Evolutionary conservation across 2,113 vertebrate genomes (phyloP).

Genomic region (Macrotus californicus): DNA sequence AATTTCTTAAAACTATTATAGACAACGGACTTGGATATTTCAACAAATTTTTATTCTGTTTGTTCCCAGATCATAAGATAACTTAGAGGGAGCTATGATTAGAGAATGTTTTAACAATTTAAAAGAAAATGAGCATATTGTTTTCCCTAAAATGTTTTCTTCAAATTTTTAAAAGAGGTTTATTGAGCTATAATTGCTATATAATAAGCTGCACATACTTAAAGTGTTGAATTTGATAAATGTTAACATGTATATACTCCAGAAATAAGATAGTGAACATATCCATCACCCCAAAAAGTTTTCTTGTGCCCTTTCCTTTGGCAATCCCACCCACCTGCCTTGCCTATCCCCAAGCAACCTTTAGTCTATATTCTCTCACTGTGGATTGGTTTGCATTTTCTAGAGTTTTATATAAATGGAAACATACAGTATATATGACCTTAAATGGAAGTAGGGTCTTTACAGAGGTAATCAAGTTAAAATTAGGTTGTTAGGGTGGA

Average conservation of each 20-base stretch:
- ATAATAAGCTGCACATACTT: background rate
- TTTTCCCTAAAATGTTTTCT: constrained; percentile 9
- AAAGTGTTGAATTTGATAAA: background rate
- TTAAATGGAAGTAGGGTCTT: background rate
- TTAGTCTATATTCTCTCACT: background rate
- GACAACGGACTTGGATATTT: background rate
- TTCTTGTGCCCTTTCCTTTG: no score
- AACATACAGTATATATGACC: background rate
- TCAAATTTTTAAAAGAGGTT: background rate
- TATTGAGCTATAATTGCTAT: background rate
- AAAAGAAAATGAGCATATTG: background rate
- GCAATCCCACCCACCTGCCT: background rate
- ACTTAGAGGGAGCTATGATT: background rate
- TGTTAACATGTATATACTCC: background rate
- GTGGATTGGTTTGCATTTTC: background rate
- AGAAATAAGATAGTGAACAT: background rate
- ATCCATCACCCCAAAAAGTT: background rate
- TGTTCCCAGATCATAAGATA: background rate
- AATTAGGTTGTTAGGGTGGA: background rate
- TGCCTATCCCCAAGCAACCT: background rate
- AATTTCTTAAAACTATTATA: background rate
- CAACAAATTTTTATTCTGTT: background rate
- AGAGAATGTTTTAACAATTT: background rate
- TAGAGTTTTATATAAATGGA: background rate
- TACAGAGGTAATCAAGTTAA: background rate